Conservation (phyloP, 1,140 invertebrate species). For the Trichoplusia ni region DNA sequence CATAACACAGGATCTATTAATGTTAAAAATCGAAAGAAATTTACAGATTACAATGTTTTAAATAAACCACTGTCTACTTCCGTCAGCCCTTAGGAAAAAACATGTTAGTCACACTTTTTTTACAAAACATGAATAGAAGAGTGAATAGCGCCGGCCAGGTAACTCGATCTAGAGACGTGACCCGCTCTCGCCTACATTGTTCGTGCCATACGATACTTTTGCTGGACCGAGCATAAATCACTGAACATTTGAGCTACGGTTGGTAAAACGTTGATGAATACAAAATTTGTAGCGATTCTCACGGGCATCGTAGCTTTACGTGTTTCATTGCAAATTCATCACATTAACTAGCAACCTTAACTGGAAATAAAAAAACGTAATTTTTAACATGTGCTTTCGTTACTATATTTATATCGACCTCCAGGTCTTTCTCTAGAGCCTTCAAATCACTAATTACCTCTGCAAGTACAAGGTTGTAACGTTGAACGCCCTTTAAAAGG, state of each 20-base stretch:
- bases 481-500: constrained; percentile 25
- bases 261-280: constrained; percentile 7
- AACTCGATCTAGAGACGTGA: constrained; percentile 55
- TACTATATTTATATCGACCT: background rate
- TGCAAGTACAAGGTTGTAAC: constrained; percentile 18
- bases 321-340: too few relatives aligned
- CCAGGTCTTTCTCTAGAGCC: constrained; percentile 2
- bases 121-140: constrained; percentile 51
- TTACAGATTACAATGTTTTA: too few relatives aligned
- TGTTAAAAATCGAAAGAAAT: background rate
- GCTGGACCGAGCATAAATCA: constrained; percentile 26
- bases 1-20: background rate
- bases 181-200: constrained; percentile 44
- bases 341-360: too few relatives aligned
- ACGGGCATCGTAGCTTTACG: too few relatives aligned
- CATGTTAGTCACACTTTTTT: constrained; percentile 51
- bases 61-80: background rate
- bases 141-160: constrained; percentile 56
- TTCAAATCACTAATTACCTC: constrained; percentile 16
- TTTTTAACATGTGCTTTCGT: background rate
- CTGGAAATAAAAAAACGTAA: too few relatives aligned
- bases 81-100: constrained; percentile 21
- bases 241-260: background rate
- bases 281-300: background rate
- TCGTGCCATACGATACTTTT: constrained; percentile 43